phyloP scores from a whole-genome alignment of 1,140 invertebrate genomes.

The Drepana arcuata region DNA sequence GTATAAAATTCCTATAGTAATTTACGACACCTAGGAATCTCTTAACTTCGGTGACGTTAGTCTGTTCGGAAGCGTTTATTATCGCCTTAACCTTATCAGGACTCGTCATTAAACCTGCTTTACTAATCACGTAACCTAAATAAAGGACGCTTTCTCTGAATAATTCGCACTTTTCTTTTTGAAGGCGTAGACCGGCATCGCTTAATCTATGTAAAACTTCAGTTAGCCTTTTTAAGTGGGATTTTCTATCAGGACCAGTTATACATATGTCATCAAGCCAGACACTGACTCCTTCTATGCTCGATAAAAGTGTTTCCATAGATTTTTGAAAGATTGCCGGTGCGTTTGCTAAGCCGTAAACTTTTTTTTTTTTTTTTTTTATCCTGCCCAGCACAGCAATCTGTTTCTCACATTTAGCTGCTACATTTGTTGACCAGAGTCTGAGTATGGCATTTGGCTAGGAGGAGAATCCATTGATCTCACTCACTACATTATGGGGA shows the following conservation, averaged over 20 bases:
- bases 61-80: background rate
- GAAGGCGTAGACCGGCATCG: background rate
- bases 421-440: no score
- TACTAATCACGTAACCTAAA: conserved; percentile 1
- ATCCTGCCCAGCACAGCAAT: no score
- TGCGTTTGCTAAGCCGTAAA: conserved; percentile 2
- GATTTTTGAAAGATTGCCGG: conserved; percentile 52
- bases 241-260: background rate
- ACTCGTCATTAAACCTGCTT: background rate
- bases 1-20: conserved; percentile 25
- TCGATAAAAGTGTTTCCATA: conserved; percentile 39
- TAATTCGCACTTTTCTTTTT: conserved; percentile 2
- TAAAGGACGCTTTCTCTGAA: background rate
- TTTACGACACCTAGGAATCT: background rate
- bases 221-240: background rate
- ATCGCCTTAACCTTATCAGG: background rate
- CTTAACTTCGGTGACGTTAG: background rate
- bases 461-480: no score
- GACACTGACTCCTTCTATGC: conserved; percentile 26
- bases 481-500: no score
- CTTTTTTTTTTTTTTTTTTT: no score
- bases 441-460: no score
- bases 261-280: conserved; percentile 2
- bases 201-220: background rate
- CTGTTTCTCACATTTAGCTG: no score